phyloP scores from a whole-genome alignment of 2,888 invertebrate species.

The Ommatoiulus sabulosus region DNA sequence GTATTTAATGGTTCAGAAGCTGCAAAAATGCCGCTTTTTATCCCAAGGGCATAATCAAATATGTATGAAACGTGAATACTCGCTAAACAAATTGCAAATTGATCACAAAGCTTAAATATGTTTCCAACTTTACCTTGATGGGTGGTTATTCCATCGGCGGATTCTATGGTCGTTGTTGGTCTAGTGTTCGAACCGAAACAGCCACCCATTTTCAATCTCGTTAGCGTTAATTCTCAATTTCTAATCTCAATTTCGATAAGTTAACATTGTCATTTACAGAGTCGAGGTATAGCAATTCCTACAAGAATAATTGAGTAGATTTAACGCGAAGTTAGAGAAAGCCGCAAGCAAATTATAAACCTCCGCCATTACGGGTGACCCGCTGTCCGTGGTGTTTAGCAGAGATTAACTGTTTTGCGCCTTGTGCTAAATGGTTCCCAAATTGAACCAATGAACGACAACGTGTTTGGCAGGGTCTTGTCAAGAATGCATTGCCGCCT shows the following conservation, averaged over 20 bases:
- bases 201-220: slow-evolving; percentile 57
- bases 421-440: background rate
- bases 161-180: slow-evolving; percentile 55
- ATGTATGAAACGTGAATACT: background rate
- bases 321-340: background rate
- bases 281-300: background rate
- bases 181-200: slow-evolving; percentile 57
- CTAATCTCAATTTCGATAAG: background rate
- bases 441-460: background rate
- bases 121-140: slow-evolving; percentile 57
- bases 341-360: background rate
- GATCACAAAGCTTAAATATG: background rate
- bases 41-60: background rate
- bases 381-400: background rate
- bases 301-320: background rate
- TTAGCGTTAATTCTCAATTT: background rate
- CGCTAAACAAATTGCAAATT: background rate
- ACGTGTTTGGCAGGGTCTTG: background rate
- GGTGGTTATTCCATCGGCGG: slow-evolving; percentile 58
- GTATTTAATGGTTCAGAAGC: background rate
- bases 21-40: background rate
- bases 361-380: background rate
- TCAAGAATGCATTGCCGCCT: background rate
- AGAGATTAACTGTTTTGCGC: background rate
- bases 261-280: background rate